Conservation (phyloP, 2,797 vertebrate species). For the Bufotes viridis region DNA sequence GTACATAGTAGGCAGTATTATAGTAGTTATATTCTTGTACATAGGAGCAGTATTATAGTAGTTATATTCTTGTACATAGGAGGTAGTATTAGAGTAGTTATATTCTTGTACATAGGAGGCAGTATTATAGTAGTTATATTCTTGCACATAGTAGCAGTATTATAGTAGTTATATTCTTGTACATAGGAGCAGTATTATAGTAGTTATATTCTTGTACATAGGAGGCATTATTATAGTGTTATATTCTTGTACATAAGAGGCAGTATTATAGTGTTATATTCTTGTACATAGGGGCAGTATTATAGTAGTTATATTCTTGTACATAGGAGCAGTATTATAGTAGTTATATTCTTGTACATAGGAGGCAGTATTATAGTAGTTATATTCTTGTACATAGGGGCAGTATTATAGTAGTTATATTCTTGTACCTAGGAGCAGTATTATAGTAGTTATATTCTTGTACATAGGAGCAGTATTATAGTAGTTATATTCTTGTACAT, state of each 20-base stretch:
- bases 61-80: not conserved
- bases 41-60: not conserved
- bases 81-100: not conserved
- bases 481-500: not conserved
- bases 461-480: slow-evolving; percentile 5
- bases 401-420: slow-evolving; percentile 4
- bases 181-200: slow-evolving; percentile 6
- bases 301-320: slow-evolving; percentile 9
- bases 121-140: slow-evolving; percentile 10
- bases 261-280: slow-evolving; percentile 8
- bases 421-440: not conserved
- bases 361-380: not conserved
- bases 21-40: slow-evolving; percentile 1
- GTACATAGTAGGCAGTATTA: not conserved
- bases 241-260: slow-evolving; percentile 6
- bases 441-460: slow-evolving; percentile 10
- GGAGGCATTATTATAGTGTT: not conserved
- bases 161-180: slow-evolving; percentile 12
- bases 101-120: not conserved
- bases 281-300: not conserved
- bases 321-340: not conserved
- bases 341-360: not conserved
- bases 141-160: not conserved
- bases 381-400: not conserved
- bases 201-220: slow-evolving; percentile 9